phyloP scores from a whole-genome alignment of 1,140 invertebrate genomes.

The Drosophila ercepeae region DNA sequence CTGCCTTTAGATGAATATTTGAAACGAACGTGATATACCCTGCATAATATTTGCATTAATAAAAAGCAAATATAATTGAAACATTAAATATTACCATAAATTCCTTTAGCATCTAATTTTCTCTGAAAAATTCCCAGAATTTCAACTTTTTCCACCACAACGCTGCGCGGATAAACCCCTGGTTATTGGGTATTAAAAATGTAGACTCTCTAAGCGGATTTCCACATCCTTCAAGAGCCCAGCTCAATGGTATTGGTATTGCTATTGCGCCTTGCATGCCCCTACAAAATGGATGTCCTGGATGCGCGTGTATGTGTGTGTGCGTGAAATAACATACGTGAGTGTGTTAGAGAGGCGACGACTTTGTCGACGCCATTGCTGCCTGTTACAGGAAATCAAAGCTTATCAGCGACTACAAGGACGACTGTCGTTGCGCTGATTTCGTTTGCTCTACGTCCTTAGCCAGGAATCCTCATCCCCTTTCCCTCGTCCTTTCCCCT shows the following conservation, averaged over 20 bases:
- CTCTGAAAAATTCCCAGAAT: background rate
- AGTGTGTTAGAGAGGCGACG: constrained; percentile 26
- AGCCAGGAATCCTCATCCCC: constrained; percentile 4
- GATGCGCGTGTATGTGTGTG: constrained; percentile 1
- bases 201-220: constrained; percentile 53
- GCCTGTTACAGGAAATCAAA: constrained; percentile 55
- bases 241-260: constrained; percentile 41
- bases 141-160: background rate
- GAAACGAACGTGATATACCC: too few relatives aligned
- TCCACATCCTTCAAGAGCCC: constrained; percentile 42
- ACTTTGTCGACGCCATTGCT: constrained; percentile 50
- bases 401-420: constrained; percentile 60
- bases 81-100: background rate
- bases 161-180: constrained; percentile 9
- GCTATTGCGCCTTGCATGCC: constrained; percentile 21
- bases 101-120: background rate
- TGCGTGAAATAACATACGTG: background rate
- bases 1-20: too few relatives aligned
- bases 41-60: too few relatives aligned
- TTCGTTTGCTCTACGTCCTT: constrained; percentile 34
- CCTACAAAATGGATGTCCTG: constrained; percentile 13
- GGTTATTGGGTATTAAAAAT: constrained; percentile 51
- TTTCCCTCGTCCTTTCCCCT: background rate
- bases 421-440: constrained; percentile 59
- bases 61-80: too few relatives aligned